These are phyloP conservation scores for Sinocyclocheilus rhinocerous DNA, from an alignment of 2,113 vertebrate genomes.

Conservation along the genomic window DNA sequence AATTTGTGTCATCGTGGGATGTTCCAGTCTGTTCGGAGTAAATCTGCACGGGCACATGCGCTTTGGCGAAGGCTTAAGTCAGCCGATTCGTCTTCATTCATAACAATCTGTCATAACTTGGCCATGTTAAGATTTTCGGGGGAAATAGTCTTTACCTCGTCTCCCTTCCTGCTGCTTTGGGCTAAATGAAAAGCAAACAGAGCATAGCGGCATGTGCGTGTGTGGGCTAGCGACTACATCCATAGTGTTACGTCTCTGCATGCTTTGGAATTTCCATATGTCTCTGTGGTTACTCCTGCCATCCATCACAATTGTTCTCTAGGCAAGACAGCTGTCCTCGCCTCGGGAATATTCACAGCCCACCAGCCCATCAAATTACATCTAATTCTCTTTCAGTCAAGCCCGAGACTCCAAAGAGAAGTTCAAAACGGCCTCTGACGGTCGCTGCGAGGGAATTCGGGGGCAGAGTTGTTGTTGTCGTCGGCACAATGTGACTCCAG, in stretches of 20 bases:
- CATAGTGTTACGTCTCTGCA: conserved; percentile 17
- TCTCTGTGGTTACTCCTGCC: conserved; percentile 63
- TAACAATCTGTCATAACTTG: conserved; percentile 42
- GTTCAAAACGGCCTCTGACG: conserved; percentile 27
- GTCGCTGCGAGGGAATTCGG: neutral
- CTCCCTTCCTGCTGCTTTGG: conserved; percentile 31
- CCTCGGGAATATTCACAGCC: conserved; percentile 76
- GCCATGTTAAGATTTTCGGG: conserved; percentile 24
- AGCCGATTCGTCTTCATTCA: conserved; percentile 8
- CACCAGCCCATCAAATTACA: conserved; percentile 79
- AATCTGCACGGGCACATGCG: neutral
- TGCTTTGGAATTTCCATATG: conserved; percentile 72
- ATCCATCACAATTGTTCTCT: conserved; percentile 76
- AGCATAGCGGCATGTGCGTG: conserved; percentile 13
- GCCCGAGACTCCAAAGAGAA: conserved; percentile 48
- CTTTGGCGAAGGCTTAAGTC: neutral
- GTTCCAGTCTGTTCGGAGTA: conserved; percentile 26
- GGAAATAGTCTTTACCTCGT: conserved; percentile 46
- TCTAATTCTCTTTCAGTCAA: conserved; percentile 73
- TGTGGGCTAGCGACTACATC: conserved; percentile 37
- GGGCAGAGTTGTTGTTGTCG: neutral
- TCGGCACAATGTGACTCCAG: conserved; percentile 23
- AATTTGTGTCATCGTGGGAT: conserved; percentile 46
- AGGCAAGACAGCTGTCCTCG: conserved; percentile 73
- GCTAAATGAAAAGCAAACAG: conserved; percentile 36